Conservation (phyloP, 1,140 invertebrate genomes). For the Lerema accius region DNA sequence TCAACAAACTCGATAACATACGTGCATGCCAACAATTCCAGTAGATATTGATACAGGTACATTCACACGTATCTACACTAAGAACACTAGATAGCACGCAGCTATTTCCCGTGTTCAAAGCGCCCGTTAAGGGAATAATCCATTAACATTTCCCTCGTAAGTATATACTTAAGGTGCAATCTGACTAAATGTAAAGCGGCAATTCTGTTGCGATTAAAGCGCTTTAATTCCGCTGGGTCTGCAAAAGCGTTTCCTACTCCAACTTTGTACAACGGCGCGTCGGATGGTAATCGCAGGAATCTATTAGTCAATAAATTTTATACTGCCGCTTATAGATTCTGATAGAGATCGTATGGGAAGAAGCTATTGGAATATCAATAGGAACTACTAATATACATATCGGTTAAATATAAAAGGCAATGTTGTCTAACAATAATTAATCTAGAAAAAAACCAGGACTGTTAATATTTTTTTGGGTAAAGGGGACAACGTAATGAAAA, state of each 20-base stretch:
- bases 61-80: background rate
- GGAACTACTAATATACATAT: slow-evolving; percentile 9
- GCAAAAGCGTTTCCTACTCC: slow-evolving; percentile 35
- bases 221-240: slow-evolving; percentile 39
- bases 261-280: slow-evolving; percentile 41
- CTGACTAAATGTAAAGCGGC: slow-evolving; percentile 49
- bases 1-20: background rate
- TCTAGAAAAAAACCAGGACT: too few relatives aligned
- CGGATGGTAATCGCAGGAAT: slow-evolving; percentile 38
- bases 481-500: too few relatives aligned
- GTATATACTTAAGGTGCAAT: slow-evolving; percentile 56
- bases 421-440: too few relatives aligned
- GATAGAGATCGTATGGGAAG: slow-evolving; percentile 25
- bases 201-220: slow-evolving; percentile 57
- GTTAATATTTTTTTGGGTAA: too few relatives aligned
- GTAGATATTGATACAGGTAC: background rate
- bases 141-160: slow-evolving; percentile 64
- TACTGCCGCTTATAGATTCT: slow-evolving; percentile 15
- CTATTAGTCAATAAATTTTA: slow-evolving; percentile 49
- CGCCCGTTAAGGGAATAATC: slow-evolving; percentile 47
- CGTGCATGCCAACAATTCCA: background rate
- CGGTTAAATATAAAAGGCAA: too few relatives aligned
- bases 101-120: slow-evolving; percentile 24
- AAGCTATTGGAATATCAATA: slow-evolving; percentile 13
- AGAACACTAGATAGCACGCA: slow-evolving; percentile 11